These are phyloP conservation scores for Daubentonia madagascariensis DNA, from an alignment of 2,113 vertebrate genomes.

Conservation along the genomic window DNA sequence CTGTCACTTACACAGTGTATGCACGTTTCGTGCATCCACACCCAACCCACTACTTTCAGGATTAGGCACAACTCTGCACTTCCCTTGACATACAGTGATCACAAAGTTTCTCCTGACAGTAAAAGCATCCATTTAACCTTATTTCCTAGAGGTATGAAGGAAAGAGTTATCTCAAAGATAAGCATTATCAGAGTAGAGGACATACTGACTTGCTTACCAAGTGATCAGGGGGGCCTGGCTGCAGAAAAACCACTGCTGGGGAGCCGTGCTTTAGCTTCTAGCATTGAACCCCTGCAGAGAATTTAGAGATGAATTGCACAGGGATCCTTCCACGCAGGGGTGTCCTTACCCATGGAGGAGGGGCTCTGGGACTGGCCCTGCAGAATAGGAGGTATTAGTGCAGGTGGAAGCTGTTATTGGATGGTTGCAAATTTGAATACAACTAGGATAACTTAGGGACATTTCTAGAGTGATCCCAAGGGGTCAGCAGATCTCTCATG, in stretches of 20 bases:
- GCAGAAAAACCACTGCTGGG: not conserved
- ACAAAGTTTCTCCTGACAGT: not conserved
- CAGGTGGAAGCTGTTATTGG: not conserved
- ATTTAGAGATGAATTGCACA: not conserved
- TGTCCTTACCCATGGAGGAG: not conserved
- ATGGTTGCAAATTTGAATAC: too few relatives aligned
- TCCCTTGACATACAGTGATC: not conserved
- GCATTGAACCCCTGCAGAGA: not conserved
- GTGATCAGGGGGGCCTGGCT: not conserved
- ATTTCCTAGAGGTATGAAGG: not conserved
- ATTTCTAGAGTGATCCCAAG: not conserved
- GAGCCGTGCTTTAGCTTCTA: not conserved
- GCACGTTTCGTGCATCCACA: not conserved
- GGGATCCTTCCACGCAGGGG: not conserved
- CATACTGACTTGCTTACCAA: too few relatives aligned
- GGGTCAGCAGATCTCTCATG: not conserved
- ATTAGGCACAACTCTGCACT: not conserved
- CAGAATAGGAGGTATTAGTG: not conserved
- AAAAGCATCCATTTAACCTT: not conserved
- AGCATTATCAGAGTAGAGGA: too few relatives aligned
- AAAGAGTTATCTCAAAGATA: not conserved
- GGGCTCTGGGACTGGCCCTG: too few relatives aligned
- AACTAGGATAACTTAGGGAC: too few relatives aligned
- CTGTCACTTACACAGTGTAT: not conserved
- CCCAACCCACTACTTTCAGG: too few relatives aligned